phyloP scores from a whole-genome alignment of 2,888 invertebrate species.

The Pandemis heparana region DNA sequence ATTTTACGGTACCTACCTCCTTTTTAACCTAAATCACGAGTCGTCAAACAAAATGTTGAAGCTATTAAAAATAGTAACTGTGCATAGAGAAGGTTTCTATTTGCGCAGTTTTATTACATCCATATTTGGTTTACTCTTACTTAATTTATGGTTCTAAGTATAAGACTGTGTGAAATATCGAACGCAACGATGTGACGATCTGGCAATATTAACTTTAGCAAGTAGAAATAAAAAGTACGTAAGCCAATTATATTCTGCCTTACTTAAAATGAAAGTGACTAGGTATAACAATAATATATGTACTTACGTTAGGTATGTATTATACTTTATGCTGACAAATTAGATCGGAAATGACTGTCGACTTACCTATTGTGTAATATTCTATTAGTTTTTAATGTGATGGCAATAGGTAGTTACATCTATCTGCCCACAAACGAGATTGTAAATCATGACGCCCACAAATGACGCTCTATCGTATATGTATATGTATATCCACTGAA shows the following conservation, averaged over 20 bases:
- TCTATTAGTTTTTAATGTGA: background rate
- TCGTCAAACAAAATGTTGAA: background rate
- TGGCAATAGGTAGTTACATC: background rate
- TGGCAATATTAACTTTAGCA: background rate
- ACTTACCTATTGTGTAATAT: background rate
- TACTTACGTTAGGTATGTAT: background rate
- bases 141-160: background rate
- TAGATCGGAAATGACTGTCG: slow-evolving; percentile 27
- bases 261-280: slow-evolving; percentile 10
- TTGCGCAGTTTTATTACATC: background rate
- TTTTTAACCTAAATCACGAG: background rate
- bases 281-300: background rate
- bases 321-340: slow-evolving; percentile 14
- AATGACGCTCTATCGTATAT: background rate
- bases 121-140: background rate
- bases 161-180: background rate
- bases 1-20: too few species aligned
- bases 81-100: background rate
- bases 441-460: background rate
- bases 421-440: background rate
- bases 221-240: background rate
- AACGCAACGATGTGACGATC: background rate
- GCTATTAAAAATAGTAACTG: background rate
- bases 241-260: background rate
- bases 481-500: background rate